These are phyloP conservation scores for Trochalopteron elliotii DNA, from an alignment of 2,113 vertebrate genomes.

Conservation along the genomic window DNA sequence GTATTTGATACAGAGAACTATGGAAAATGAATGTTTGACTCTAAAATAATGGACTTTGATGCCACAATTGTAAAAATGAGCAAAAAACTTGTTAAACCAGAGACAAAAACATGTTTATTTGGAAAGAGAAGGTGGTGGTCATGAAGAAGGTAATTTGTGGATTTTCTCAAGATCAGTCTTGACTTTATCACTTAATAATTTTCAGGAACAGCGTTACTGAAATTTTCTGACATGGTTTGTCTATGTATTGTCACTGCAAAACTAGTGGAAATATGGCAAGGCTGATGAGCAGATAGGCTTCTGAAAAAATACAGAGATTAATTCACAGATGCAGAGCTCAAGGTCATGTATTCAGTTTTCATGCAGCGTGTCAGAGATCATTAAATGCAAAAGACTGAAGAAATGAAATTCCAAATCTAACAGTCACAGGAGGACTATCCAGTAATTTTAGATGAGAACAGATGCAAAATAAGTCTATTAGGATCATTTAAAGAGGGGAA, in stretches of 20 bases:
- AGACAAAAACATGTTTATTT: neutral
- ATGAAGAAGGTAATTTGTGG: neutral
- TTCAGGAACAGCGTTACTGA: neutral
- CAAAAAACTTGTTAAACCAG: neutral
- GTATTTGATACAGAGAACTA: neutral
- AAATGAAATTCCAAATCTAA: neutral
- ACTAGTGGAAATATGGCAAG: neutral
- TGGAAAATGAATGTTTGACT: neutral
- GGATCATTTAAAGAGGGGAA: neutral
- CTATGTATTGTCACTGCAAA: neutral
- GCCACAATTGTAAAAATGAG: neutral
- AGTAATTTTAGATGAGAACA: neutral
- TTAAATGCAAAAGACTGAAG: neutral
- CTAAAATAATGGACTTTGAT: neutral
- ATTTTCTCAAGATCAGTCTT: neutral
- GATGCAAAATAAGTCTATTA: neutral
- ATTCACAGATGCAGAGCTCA: neutral
- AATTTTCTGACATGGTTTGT: neutral
- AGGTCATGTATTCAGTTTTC: neutral
- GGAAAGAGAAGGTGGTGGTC: neutral
- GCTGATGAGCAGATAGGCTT: neutral
- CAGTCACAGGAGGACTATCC: neutral
- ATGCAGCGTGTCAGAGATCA: neutral
- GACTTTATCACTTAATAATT: neutral
- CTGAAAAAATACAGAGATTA: neutral